Evolutionary conservation across 2,888 invertebrate genomes (phyloP), one percentile per base, ranked within the genome.

Genomic region (Apodemia duryi): DNA sequence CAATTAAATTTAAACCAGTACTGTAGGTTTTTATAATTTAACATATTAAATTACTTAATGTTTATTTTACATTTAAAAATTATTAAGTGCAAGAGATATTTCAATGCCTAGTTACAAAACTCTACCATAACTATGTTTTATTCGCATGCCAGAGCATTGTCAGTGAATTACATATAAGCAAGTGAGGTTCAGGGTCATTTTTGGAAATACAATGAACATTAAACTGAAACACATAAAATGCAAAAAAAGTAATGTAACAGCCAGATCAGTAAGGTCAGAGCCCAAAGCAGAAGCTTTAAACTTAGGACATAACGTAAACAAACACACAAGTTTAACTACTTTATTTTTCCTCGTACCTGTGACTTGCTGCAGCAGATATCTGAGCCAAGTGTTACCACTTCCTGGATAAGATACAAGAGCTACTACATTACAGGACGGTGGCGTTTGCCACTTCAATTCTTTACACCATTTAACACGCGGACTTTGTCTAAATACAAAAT

Each of bases 301-400:
- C 43, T 43, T 11, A 43, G 43, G 46, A 13, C 49, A 49, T 43
- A 11, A 2, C 2, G 49, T 13, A 49, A 49, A 49, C 49, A 49
- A 49, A 13, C n/a, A 49, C 49, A 49, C 13, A 49, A 49, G 49
- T n/a, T 49, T 13, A 49, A 49, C n/a, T 61, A 51, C 28, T 52
- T 29, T n/a, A 35, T 60, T 29, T 54, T 41, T n/a, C 43, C 5
- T 62, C 63, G 68, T 73, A 95, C 95, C 96, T 78, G 96, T 96
- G 41, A 94, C 94, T 84, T 96, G 96, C 80, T 96, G 96, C 61
- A 96, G 81, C 57, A 97, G 84, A 80, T 96, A 96, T 66, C 97
- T 85, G 21, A 97, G 84, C 97, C 97, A 97, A 32, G 96, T 96
- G 78, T 97, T 97, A 0, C 96, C 96, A 77, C 96, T 96, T n/a